phyloP scores from a whole-genome alignment of 2,797 vertebrate species.

The Acanthornis magna region DNA sequence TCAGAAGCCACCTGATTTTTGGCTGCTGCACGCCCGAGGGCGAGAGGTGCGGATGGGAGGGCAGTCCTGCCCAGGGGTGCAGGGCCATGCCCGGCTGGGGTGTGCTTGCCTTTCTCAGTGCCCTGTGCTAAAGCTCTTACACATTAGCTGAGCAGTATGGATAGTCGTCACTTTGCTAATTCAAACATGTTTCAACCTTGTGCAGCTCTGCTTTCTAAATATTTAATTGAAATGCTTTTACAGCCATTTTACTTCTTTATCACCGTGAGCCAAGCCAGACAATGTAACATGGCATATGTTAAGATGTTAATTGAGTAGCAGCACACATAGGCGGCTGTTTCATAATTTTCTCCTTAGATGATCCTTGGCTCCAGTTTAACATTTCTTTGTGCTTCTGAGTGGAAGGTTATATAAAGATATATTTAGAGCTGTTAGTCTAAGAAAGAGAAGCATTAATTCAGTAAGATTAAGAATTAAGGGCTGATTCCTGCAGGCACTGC shows the following conservation, averaged over 20 bases:
- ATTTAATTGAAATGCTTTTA: constrained; percentile 61
- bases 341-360: constrained; percentile 53
- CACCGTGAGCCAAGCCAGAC: constrained; percentile 34
- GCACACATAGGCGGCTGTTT: constrained; percentile 24
- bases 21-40: background rate
- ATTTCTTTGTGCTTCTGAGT: constrained; percentile 51
- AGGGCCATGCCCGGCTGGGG: rapidly evolving
- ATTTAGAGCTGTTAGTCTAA: constrained; percentile 54
- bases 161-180: background rate
- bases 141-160: background rate
- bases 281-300: constrained; percentile 46
- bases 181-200: background rate
- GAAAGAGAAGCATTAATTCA: constrained; percentile 55
- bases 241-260: constrained; percentile 56
- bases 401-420: constrained; percentile 48
- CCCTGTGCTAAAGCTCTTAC: background rate
- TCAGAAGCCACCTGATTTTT: constrained; percentile 16
- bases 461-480: constrained; percentile 38
- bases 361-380: constrained; percentile 54
- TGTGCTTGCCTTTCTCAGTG: background rate
- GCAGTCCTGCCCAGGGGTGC: background rate
- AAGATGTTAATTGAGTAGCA: constrained; percentile 62
- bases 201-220: constrained; percentile 50
- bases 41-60: background rate
- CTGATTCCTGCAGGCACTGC: constrained; percentile 5